Evolutionary conservation across 2,888 invertebrate genomes (phyloP).

Genomic region (Melitaea athalia): DNA sequence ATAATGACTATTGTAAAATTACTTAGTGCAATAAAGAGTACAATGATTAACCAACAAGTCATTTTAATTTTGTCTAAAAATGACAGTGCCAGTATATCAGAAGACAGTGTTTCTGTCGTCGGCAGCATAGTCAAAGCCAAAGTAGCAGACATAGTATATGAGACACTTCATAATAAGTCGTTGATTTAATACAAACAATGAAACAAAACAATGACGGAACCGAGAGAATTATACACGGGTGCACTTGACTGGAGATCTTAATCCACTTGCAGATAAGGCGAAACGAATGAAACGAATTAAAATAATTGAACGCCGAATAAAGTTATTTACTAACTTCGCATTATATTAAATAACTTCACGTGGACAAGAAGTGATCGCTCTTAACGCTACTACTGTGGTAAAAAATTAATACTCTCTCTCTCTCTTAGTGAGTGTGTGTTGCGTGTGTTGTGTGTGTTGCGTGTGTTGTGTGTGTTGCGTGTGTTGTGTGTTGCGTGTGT

Average conservation of each 20-base stretch:
- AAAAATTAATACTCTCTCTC: too few relatives aligned
- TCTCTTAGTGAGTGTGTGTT: too few relatives aligned
- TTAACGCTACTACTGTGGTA: too few relatives aligned
- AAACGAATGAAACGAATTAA: conserved; percentile 9
- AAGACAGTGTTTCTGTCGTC: too few relatives aligned
- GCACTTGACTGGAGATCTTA: conserved; percentile 10
- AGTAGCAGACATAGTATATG: not conserved
- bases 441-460: too few relatives aligned
- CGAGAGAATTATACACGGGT: conserved; percentile 25
- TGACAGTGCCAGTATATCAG: too few relatives aligned
- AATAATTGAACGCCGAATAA: not conserved
- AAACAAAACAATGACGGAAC: conserved; percentile 30
- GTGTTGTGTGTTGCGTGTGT: too few relatives aligned
- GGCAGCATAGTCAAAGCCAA: not conserved
- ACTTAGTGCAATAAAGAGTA: too few relatives aligned
- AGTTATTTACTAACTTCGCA: not conserved
- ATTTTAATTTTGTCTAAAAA: too few relatives aligned
- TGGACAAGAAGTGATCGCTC: not conserved
- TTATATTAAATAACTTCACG: not conserved
- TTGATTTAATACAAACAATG: conserved; percentile 2
- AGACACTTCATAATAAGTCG: not conserved
- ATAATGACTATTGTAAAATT: too few relatives aligned
- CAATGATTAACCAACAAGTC: too few relatives aligned
- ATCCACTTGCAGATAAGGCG: not conserved
- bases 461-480: too few relatives aligned